A percentile compares a stretch with the other conserved stretches of the same genome.
Evolutionary conservation across 1,140 invertebrate genomes (phyloP).

Genomic region (Psix sp.): DNA sequence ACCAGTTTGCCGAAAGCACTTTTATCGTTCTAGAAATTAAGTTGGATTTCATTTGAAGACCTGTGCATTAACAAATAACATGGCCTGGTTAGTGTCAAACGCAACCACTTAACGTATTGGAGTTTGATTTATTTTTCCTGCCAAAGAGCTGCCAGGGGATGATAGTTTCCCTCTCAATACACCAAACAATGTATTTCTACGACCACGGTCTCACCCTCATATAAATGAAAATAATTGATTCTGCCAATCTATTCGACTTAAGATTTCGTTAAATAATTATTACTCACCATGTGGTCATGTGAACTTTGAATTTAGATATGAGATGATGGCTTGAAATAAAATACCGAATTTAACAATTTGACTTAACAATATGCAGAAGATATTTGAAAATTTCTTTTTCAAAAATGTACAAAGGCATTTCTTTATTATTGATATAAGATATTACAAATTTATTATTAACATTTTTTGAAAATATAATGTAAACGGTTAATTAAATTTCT

Average conservation of each 20-base stretch:
- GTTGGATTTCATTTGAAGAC: constrained; percentile 71
- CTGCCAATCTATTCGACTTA: constrained; percentile 44
- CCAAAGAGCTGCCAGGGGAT: constrained; percentile 70
- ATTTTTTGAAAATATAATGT: no score
- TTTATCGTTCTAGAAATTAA: constrained; percentile 69
- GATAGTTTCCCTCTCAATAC: constrained; percentile 65
- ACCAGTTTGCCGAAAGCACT: constrained; percentile 46
- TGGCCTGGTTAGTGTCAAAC: constrained; percentile 73
- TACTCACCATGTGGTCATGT: no score
- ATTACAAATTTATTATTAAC: no score
- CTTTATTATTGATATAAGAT: no score
- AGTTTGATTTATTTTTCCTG: constrained; percentile 75
- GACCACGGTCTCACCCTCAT: constrained; percentile 62
- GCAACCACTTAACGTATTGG: constrained; percentile 76
- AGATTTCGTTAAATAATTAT: constrained; percentile 40
- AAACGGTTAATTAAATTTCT: no score
- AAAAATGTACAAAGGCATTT: no score
- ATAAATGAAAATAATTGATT: constrained; percentile 46
- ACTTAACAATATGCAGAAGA: no score
- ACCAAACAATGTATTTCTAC: constrained; percentile 74
- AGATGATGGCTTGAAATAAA: no score
- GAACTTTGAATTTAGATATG: no score
- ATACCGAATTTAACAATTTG: no score
- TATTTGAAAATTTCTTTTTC: no score
- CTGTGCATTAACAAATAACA: constrained; percentile 33